These are phyloP conservation scores for Potorous gilbertii DNA, from an alignment of 2,797 vertebrate species.

Conservation along the genomic window DNA sequence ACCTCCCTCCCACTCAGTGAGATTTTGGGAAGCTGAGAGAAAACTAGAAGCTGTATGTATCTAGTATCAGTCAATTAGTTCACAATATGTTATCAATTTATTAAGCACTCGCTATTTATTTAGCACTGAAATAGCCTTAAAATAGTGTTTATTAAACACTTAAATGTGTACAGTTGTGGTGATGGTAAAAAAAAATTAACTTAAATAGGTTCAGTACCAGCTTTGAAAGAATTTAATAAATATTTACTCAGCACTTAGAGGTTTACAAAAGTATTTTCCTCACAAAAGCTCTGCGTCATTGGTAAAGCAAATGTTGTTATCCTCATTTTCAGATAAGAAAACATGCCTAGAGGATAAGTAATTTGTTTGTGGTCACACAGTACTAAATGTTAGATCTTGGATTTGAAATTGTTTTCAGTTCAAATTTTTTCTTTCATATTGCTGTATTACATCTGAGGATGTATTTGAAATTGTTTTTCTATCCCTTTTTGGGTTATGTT, in stretches of 20 bases:
- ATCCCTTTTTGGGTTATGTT: constrained; percentile 22
- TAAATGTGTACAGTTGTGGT: background rate
- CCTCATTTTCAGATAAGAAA: background rate
- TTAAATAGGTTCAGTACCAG: constrained; percentile 31
- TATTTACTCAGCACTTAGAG: background rate
- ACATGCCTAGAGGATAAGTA: background rate
- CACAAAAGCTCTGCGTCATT: background rate
- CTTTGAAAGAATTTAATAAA: background rate
- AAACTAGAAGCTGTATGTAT: background rate
- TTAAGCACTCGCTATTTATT: constrained; percentile 1
- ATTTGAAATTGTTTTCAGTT: background rate
- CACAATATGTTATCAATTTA: background rate
- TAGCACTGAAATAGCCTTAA: background rate
- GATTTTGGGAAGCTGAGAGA: constrained; percentile 43
- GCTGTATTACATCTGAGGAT: background rate
- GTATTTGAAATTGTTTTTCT: background rate
- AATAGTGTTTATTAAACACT: background rate
- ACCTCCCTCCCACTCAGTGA: background rate
- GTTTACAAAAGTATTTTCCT: background rate
- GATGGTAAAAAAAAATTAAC: background rate
- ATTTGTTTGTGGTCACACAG: background rate
- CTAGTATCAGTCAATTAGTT: background rate
- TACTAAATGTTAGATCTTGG: background rate
- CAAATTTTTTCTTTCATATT: constrained; percentile 18
- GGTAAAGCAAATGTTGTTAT: background rate